Percentiles rank a stretch among this genome's conserved stretches.
These are phyloP conservation scores for Diorhabda sublineata DNA, from an alignment of 1,140 invertebrate species.

Conservation along the genomic window DNA sequence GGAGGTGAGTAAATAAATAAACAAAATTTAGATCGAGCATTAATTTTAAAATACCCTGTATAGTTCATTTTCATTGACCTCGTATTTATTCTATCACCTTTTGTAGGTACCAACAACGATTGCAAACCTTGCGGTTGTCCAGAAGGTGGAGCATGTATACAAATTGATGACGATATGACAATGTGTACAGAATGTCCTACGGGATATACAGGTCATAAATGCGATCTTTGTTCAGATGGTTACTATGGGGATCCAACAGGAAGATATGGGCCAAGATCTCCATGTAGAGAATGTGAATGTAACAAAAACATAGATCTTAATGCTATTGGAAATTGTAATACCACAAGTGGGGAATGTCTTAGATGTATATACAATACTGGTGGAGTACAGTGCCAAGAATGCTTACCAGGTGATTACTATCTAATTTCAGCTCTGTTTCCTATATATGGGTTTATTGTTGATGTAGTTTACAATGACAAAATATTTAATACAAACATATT, in stretches of 20 bases:
- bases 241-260: slow-evolving; percentile 66
- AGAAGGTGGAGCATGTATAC: slow-evolving; percentile 85
- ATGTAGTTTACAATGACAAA: too few species aligned
- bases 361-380: slow-evolving; percentile 97
- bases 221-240: slow-evolving; percentile 92
- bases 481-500: too few species aligned
- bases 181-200: slow-evolving; percentile 91
- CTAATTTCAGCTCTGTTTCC: background rate
- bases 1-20: slow-evolving; percentile 45
- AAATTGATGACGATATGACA: slow-evolving; percentile 76
- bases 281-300: slow-evolving; percentile 86
- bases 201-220: slow-evolving; percentile 87
- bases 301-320: slow-evolving; percentile 95
- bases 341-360: slow-evolving; percentile 89
- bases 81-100: background rate
- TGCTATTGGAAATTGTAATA: slow-evolving; percentile 89
- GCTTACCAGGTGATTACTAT: slow-evolving; percentile 65
- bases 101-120: slow-evolving; percentile 68
- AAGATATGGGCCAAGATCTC: slow-evolving; percentile 66
- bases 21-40: too few species aligned
- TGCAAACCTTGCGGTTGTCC: slow-evolving; percentile 95
- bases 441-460: too few species aligned
- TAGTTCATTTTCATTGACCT: too few species aligned
- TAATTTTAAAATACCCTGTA: too few species aligned
- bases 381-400: slow-evolving; percentile 83